Evolutionary conservation across 2,113 vertebrate species (phyloP), one percentile per base, ranked within the genome.

Genomic region (Menidia beryllina): DNA sequence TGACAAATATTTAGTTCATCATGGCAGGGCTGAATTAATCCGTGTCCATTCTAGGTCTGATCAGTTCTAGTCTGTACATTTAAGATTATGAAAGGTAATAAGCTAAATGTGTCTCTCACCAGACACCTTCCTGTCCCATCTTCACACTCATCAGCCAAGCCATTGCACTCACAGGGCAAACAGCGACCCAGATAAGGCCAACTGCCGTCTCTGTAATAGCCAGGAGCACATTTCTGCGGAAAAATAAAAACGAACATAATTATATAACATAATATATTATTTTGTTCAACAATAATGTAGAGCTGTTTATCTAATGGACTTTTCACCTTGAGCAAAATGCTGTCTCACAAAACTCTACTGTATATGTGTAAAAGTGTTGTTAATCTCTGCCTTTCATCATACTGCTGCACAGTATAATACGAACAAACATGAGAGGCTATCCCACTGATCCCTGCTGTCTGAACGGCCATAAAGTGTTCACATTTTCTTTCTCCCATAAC

Each of bases 101-200:
- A 10, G 39, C 30, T 15, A 36, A 53, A 21, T 48, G 23, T 30
- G 10, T 76, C 48, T 57, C 97, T 97, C 93, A 99, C 98, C 86
- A 95, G 88, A 66, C 97, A 98, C 81, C 71, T 93, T 74, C 98
- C 97, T 0, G 95, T 95, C 63, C 77, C 87, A 14, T 97, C 96
- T 20, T 95, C 92, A 75, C 98, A 99, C 65, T 93, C 91, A 0
- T 89, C 64, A 5, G 98, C 92, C 74, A 95, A 94, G 55, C 95
- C 94, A 1, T 97, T 95, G 86, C 98, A 99, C 52, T 79, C 82
- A 80, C 98, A 99, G 69, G 92, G 90, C 41, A 97, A 83, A 66
- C 97, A 99, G 34, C 69, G 91, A 75, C 95, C 95, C 0, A 88
- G 56, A 63, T 78, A 92, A 0, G 75, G 27, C 9, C 91, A 91